Conservation (phyloP, 1,140 invertebrate species). For the Agrypnia vestita region DNA sequence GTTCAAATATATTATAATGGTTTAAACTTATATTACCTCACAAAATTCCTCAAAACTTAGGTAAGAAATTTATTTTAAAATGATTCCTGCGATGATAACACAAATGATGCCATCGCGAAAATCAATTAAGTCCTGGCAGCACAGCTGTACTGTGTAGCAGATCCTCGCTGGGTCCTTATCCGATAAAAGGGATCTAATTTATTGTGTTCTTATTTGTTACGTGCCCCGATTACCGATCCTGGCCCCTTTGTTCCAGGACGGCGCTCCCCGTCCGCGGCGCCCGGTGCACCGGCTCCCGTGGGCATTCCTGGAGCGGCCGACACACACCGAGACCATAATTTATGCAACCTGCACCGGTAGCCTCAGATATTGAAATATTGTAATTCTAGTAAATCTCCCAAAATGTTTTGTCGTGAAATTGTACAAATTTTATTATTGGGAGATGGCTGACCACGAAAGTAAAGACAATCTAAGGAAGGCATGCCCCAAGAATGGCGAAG, state of each 20-base stretch:
- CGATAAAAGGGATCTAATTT: conserved; percentile 61
- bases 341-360: too few relatives aligned
- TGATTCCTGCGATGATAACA: neutral
- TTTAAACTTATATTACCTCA: too few relatives aligned
- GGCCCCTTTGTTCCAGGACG: conserved; percentile 37
- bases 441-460: too few relatives aligned
- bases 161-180: conserved; percentile 45
- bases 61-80: neutral
- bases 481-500: too few relatives aligned
- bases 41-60: too few relatives aligned
- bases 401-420: neutral
- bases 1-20: too few relatives aligned
- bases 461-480: too few relatives aligned
- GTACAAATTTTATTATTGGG: too few relatives aligned
- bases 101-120: conserved; percentile 15
- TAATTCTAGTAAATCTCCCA: neutral
- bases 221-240: conserved; percentile 51
- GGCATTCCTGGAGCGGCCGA: neutral
- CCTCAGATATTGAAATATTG: neutral
- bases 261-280: neutral
- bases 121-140: conserved; percentile 9
- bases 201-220: conserved; percentile 62
- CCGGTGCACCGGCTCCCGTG: neutral
- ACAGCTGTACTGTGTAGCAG: neutral
- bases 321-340: neutral